Conservation (phyloP, 53 echinoderm and acorn worm genomes). For the Antedon mediterranea region DNA sequence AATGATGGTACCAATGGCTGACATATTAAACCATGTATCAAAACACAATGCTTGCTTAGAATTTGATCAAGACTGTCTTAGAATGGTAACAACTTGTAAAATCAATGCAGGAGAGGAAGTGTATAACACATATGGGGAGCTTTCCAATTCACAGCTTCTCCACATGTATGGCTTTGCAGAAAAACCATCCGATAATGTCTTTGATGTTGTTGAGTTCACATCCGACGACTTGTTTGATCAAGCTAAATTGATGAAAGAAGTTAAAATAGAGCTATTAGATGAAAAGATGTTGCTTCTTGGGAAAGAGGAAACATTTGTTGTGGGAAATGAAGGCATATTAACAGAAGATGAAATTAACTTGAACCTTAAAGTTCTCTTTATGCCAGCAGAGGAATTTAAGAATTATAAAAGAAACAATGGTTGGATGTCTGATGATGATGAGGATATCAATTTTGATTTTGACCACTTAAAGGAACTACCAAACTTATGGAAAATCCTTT, state of each 20-base stretch:
- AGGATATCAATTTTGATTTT: slow-evolving; percentile 12
- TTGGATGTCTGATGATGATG: slow-evolving; percentile 43
- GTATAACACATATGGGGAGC: slow-evolving; percentile 91
- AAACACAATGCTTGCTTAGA: slow-evolving; percentile 78
- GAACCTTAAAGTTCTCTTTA: slow-evolving; percentile 29
- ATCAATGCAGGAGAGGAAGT: slow-evolving; percentile 67
- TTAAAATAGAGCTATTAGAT: neutral
- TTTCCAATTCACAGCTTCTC: slow-evolving; percentile 77
- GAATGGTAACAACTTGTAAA: slow-evolving; percentile 54
- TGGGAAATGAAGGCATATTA: slow-evolving; percentile 37
- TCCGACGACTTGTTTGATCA: too few species aligned
- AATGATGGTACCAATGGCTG: slow-evolving; percentile 92
- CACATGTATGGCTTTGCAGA: slow-evolving; percentile 99
- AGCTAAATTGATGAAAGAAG: neutral
- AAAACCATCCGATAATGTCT: slow-evolving; percentile 10
- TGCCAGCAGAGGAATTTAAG: slow-evolving; percentile 27
- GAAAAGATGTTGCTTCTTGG: neutral
- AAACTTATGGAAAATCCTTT: slow-evolving; percentile 31
- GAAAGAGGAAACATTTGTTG: slow-evolving; percentile 34
- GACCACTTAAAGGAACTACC: slow-evolving; percentile 43
- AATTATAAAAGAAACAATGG: slow-evolving; percentile 30
- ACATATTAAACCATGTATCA: slow-evolving; percentile 84
- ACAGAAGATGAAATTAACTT: slow-evolving; percentile 39
- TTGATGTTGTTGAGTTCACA: slow-evolving; percentile 12
- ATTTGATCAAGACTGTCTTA: slow-evolving; percentile 58